Conservation (phyloP, 1,140 invertebrate species). For the Lepidostoma basale region DNA sequence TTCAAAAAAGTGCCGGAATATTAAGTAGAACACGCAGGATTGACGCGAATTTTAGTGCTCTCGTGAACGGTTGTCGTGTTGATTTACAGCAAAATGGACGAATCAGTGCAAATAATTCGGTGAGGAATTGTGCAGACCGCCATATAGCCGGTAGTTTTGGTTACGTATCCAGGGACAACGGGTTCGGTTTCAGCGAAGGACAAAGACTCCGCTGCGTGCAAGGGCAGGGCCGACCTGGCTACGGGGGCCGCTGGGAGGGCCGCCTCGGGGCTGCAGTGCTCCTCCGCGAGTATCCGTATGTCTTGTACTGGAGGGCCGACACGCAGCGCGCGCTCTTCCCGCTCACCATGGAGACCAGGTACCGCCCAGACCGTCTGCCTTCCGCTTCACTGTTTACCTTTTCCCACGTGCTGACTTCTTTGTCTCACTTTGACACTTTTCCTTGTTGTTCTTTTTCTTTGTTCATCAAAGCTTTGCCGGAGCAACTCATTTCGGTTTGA, state of each 20-base stretch:
- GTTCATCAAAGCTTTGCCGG: no score
- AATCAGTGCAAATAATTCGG: constrained; percentile 38
- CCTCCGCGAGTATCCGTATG: constrained; percentile 35
- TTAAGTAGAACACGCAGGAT: constrained; percentile 31
- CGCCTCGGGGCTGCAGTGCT: constrained; percentile 24
- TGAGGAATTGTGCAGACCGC: constrained; percentile 34
- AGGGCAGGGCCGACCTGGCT: not conserved
- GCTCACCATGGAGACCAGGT: constrained; percentile 46
- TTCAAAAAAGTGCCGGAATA: constrained; percentile 39
- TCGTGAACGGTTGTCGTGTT: constrained; percentile 35
- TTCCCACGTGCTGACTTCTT: not conserved
- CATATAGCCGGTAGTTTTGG: constrained; percentile 30
- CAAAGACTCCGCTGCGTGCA: constrained; percentile 16
- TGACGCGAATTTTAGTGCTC: constrained; percentile 33
- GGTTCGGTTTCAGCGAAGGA: constrained; percentile 20
- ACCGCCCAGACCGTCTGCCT: constrained; percentile 2
- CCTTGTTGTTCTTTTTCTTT: no score
- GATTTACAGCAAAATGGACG: constrained; percentile 37
- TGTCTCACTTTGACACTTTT: not conserved
- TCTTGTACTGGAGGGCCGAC: constrained; percentile 37
- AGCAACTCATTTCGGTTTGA: no score
- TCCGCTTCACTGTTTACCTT: not conserved
- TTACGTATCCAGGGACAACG: constrained; percentile 27
- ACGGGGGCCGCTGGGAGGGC: constrained; percentile 21
- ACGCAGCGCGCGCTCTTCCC: constrained; percentile 36